phyloP scores from a whole-genome alignment of 2,113 vertebrate genomes.

The Aldabrachelys gigantea region DNA sequence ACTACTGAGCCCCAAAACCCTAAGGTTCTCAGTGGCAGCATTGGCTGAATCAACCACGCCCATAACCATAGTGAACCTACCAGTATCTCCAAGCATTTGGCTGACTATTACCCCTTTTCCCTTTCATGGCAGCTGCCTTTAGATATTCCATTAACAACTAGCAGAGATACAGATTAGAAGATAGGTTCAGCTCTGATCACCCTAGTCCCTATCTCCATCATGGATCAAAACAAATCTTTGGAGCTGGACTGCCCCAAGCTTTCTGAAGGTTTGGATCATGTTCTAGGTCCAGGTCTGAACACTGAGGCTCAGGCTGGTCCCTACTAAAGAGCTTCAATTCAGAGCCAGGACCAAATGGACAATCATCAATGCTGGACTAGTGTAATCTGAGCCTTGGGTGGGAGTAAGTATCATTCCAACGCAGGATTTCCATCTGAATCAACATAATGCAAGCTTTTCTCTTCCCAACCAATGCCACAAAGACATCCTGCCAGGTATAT shows the following conservation, averaged over 20 bases:
- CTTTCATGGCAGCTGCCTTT: neutral
- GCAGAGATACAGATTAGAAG: neutral
- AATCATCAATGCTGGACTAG: neutral
- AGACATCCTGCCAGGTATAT: constrained; percentile 38
- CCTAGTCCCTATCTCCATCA: neutral
- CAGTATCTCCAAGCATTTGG: neutral
- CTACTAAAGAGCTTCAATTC: neutral
- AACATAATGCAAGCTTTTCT: neutral
- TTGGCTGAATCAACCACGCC: neutral
- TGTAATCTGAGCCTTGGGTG: neutral
- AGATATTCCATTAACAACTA: neutral
- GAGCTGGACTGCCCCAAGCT: constrained; percentile 26
- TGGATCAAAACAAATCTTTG: fast-evolving
- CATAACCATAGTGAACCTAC: neutral
- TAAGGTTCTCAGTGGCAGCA: neutral
- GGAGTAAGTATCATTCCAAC: neutral
- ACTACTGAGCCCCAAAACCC: neutral
- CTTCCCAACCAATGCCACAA: neutral
- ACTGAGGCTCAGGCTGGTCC: neutral
- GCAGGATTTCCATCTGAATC: constrained; percentile 10
- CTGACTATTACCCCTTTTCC: neutral
- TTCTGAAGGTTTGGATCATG: neutral
- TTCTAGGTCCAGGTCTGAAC: neutral
- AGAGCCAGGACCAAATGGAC: neutral
- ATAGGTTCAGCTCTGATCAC: constrained; percentile 4